Evolutionary conservation across 64 coral and sea anemone species (phyloP).

Genomic region (Montipora sp.): DNA sequence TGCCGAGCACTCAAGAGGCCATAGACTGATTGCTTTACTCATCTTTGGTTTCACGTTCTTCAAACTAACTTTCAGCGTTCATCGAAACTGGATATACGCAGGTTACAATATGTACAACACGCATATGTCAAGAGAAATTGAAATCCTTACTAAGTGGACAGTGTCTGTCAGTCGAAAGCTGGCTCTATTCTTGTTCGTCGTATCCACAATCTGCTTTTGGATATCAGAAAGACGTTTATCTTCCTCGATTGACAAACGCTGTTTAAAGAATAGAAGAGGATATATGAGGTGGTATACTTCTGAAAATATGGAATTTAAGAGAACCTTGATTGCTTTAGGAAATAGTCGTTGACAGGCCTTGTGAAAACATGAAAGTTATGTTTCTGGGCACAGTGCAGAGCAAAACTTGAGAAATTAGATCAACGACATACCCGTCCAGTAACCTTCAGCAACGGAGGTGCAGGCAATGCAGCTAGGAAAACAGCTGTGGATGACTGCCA

Average conservation of each 20-base stretch:
- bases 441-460: conserved; percentile 85
- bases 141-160: background rate
- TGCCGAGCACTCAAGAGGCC: too few relatives aligned
- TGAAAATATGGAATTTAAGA: too few relatives aligned
- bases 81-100: too few relatives aligned
- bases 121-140: background rate
- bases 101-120: background rate
- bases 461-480: conserved; percentile 77
- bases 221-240: conserved; percentile 94
- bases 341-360: too few relatives aligned
- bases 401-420: background rate
- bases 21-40: too few relatives aligned
- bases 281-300: background rate
- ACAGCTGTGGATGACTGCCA: conserved; percentile 90
- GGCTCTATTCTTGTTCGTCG: conserved; percentile 85
- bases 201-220: conserved; percentile 95
- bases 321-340: too few relatives aligned
- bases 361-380: too few relatives aligned
- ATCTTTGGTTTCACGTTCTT: too few relatives aligned
- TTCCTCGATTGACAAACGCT: conserved; percentile 88
- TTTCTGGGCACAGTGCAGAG: background rate
- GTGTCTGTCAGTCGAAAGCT: conserved; percentile 67
- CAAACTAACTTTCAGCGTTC: too few relatives aligned
- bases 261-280: background rate
- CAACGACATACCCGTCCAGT: conserved; percentile 77